Evolutionary conservation across 2,797 vertebrate species (phyloP).

Genomic region (Hozukius guyotensis): DNA sequence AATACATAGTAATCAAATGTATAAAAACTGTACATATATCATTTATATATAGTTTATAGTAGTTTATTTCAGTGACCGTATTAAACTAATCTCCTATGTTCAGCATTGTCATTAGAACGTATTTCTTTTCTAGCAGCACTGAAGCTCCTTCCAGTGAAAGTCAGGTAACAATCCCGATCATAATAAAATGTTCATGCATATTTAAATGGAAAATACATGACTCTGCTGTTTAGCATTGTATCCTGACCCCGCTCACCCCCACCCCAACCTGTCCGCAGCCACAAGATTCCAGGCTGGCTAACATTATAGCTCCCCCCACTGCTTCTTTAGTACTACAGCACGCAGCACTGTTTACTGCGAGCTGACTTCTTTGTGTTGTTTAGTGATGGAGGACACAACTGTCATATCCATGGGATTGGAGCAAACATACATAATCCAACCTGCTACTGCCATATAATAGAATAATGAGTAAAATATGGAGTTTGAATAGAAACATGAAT

Average conservation of each 20-base stretch:
- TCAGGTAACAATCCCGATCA: not conserved
- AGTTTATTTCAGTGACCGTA: not conserved
- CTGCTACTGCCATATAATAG: not conserved
- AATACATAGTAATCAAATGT: not conserved
- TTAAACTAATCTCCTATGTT: not conserved
- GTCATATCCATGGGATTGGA: not conserved
- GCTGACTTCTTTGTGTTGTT: not conserved
- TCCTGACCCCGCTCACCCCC: not conserved
- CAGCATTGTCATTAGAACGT: not conserved
- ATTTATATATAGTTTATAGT: not conserved
- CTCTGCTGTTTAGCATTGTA: not conserved
- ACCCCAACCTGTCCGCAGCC: not conserved
- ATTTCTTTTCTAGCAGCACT: not conserved
- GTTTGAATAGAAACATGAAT: not conserved
- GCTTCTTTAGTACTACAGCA: slow-evolving; percentile 23
- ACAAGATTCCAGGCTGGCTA: not conserved
- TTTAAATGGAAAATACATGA: not conserved
- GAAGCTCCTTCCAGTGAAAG: not conserved
- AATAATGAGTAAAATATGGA: not conserved
- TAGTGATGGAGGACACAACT: not conserved
- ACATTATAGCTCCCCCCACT: slow-evolving; percentile 43
- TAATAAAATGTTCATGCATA: slow-evolving; percentile 3
- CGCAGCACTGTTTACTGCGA: not conserved
- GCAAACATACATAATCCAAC: not conserved
- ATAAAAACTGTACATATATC: not conserved